These are phyloP conservation scores for Uloborus plumipes DNA, from an alignment of 2,888 invertebrate genomes.

Conservation along the genomic window DNA sequence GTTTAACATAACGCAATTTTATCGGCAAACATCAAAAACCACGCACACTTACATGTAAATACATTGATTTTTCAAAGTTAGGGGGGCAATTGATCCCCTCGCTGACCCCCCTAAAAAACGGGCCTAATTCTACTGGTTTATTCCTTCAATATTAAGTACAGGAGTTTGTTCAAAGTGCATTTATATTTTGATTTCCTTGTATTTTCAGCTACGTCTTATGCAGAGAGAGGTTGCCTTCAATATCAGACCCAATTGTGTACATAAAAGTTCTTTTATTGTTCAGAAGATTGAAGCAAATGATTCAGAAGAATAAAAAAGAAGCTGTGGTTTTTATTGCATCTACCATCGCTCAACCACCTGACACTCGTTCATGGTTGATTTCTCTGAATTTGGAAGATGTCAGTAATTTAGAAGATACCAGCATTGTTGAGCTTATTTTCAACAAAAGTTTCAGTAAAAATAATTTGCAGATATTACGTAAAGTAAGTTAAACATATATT, in stretches of 20 bases:
- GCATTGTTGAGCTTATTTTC: neutral
- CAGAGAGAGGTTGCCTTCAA: too few species aligned
- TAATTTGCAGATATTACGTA: neutral
- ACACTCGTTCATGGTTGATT: neutral
- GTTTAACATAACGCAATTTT: too few species aligned
- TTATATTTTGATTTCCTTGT: too few species aligned
- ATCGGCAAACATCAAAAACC: too few species aligned
- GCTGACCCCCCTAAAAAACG: too few species aligned
- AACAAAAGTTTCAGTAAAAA: constrained; percentile 1
- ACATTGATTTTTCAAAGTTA: too few species aligned
- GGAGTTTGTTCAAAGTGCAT: too few species aligned
- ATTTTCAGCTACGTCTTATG: too few species aligned
- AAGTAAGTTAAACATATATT: constrained; percentile 14
- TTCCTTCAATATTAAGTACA: too few species aligned
- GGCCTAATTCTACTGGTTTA: too few species aligned
- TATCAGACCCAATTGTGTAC: constrained; percentile 16
- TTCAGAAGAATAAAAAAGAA: neutral
- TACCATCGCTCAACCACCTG: constrained; percentile 22
- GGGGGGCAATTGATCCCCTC: too few species aligned
- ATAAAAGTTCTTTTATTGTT: constrained; percentile 28
- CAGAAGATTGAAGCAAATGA: constrained; percentile 21
- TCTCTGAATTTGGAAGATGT: constrained; percentile 2
- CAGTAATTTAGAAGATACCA: neutral
- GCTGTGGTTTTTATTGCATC: neutral
- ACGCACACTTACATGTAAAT: too few species aligned